A percentile compares a stretch with the other conserved stretches of the same genome.
Conservation (phyloP, 2,888 invertebrate species). For the Allygus modestus region DNA sequence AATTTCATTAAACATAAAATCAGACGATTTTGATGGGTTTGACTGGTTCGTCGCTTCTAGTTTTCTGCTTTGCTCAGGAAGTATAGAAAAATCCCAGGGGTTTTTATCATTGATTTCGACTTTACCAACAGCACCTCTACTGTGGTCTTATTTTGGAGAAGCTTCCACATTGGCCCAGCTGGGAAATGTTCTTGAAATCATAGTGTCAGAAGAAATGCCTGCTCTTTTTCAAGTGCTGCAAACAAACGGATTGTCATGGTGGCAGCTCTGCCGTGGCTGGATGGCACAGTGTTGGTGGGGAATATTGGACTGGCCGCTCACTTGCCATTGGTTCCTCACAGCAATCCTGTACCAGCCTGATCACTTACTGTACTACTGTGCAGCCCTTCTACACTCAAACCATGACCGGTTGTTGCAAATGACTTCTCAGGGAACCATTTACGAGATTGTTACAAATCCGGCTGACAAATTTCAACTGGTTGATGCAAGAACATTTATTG, state of each 20-base stretch:
- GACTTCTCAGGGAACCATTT: conserved; percentile 25
- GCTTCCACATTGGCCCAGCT: conserved; percentile 3
- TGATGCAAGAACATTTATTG: conserved; percentile 46
- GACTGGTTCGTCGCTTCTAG: conserved; percentile 62
- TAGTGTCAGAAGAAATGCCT: conserved; percentile 55
- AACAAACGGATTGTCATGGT: conserved; percentile 56
- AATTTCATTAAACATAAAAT: neutral
- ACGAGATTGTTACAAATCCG: conserved; percentile 58
- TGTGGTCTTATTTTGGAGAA: conserved; percentile 41
- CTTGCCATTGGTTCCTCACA: conserved; percentile 58
- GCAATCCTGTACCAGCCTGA: conserved; percentile 56
- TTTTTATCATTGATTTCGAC: conserved; percentile 4
- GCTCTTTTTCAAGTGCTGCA: conserved; percentile 52
- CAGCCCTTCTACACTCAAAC: conserved; percentile 47
- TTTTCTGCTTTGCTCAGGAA: conserved; percentile 61
- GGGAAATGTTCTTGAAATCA: conserved; percentile 57
- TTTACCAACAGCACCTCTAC: conserved; percentile 49
- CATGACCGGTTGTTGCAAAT: conserved; percentile 32
- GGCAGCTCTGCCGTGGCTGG: conserved; percentile 56
- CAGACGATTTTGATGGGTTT: conserved; percentile 50
- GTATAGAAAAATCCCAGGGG: conserved; percentile 48
- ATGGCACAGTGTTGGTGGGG: conserved; percentile 61
- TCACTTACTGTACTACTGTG: conserved; percentile 47
- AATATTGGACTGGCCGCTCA: conserved; percentile 50
- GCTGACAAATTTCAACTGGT: conserved; percentile 45